Conservation (phyloP, 1,140 invertebrate species). For the Xylocopa sonorina region DNA sequence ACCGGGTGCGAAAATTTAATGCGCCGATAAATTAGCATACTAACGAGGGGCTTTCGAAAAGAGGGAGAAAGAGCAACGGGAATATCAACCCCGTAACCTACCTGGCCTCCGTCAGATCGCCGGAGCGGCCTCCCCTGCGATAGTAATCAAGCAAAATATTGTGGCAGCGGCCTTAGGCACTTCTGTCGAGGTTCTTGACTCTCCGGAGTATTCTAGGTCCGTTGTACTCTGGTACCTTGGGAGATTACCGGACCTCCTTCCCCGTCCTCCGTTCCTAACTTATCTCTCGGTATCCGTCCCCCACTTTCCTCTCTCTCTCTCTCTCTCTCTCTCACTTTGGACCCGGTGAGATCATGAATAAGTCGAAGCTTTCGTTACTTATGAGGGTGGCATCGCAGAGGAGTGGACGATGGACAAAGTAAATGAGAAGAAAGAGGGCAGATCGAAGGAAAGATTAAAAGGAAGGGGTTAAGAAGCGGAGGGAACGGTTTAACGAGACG, state of each 20-base stretch:
- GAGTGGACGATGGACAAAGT: constrained; percentile 13
- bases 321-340: background rate
- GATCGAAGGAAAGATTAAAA: constrained; percentile 34
- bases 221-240: constrained; percentile 58
- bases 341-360: constrained; percentile 50
- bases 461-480: background rate
- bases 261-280: constrained; percentile 47
- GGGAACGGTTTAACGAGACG: constrained; percentile 22
- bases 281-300: constrained; percentile 48
- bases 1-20: constrained; percentile 72
- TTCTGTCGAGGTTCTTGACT: constrained; percentile 74
- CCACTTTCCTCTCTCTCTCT: constrained; percentile 28
- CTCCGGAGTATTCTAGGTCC: constrained; percentile 51
- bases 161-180: constrained; percentile 75
- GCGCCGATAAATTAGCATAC: constrained; percentile 79
- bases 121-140: constrained; percentile 72
- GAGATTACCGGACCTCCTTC: constrained; percentile 53
- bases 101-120: constrained; percentile 45
- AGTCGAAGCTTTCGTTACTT: constrained; percentile 58
- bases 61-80: constrained; percentile 26
- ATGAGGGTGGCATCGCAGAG: background rate
- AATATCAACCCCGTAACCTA: constrained; percentile 38
- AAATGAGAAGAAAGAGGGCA: constrained; percentile 35
- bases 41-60: constrained; percentile 70
- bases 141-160: constrained; percentile 81